phyloP scores from a whole-genome alignment of 2,888 invertebrate species.

The Theodoxus fluviatilis region DNA sequence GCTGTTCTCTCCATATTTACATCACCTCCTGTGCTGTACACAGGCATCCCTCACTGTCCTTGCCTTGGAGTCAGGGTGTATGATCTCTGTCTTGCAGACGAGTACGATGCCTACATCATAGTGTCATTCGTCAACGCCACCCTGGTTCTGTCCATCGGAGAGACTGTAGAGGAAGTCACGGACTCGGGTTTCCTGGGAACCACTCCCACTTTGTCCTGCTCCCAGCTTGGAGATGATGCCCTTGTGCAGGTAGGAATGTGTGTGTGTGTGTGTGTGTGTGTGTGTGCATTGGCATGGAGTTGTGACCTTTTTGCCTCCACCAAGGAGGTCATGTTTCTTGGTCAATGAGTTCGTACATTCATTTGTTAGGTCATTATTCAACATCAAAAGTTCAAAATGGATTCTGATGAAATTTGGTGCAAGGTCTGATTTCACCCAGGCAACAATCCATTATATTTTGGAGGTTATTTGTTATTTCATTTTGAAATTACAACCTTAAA shows the following conservation, averaged over 20 bases:
- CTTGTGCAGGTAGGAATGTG: conserved; percentile 81
- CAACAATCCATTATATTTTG: no score
- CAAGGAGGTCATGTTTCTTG: neutral
- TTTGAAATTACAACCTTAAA: no score
- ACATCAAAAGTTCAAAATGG: no score
- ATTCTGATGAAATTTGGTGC: no score
- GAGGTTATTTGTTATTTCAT: no score
- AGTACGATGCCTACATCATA: conserved; percentile 98
- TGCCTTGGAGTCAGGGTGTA: conserved; percentile 25
- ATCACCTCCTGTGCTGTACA: no score
- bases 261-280: neutral
- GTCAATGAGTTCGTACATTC: neutral
- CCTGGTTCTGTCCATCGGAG: conserved; percentile 97
- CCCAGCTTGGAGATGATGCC: conserved; percentile 96
- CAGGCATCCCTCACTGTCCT: no score
- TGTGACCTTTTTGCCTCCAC: no score
- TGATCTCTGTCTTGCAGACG: conserved; percentile 74
- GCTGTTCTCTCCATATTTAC: no score
- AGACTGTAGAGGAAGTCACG: conserved; percentile 99
- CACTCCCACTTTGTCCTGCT: conserved; percentile 97
- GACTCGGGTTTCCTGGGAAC: conserved; percentile 99
- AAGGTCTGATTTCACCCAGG: no score
- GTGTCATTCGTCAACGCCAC: conserved; percentile 99
- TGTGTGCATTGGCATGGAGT: neutral
- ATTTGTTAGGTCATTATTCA: neutral